Conservation (phyloP, 2,888 invertebrate genomes). For the Chelonus formosanus region DNA sequence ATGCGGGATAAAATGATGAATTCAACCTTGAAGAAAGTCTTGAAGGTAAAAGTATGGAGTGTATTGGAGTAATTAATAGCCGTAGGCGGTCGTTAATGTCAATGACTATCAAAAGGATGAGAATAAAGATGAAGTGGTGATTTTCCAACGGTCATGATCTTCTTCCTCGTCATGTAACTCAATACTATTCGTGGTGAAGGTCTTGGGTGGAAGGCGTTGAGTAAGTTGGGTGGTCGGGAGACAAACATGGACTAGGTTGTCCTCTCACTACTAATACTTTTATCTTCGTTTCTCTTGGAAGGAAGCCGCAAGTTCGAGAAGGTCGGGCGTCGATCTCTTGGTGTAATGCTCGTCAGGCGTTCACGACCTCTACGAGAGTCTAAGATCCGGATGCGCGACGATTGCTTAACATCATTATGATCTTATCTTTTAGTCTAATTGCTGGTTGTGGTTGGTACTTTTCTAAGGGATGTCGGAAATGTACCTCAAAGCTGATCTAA, state of each 20-base stretch:
- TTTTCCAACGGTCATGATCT: slow-evolving; percentile 15
- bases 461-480: slow-evolving; percentile 7
- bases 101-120: not conserved
- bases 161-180: slow-evolving; percentile 9
- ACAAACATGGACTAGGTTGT: slow-evolving; percentile 2
- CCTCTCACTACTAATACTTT: not conserved
- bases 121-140: not conserved
- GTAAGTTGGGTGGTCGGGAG: slow-evolving; percentile 30
- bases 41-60: too few relatives aligned
- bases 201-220: slow-evolving; percentile 14
- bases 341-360: not conserved
- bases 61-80: slow-evolving; percentile 5
- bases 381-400: slow-evolving; percentile 15
- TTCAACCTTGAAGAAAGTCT: too few relatives aligned
- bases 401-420: slow-evolving; percentile 28
- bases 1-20: too few relatives aligned
- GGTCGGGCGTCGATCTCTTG: slow-evolving; percentile 21
- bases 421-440: slow-evolving; percentile 31
- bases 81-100: slow-evolving; percentile 3
- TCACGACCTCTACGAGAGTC: not conserved
- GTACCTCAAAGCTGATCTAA: slow-evolving; percentile 7
- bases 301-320: slow-evolving; percentile 1
- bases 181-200: slow-evolving; percentile 19
- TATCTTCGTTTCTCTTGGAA: slow-evolving; percentile 11
- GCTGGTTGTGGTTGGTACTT: slow-evolving; percentile 5